phyloP scores from a whole-genome alignment of 2,113 vertebrate genomes.

The Trachemys scripta region DNA sequence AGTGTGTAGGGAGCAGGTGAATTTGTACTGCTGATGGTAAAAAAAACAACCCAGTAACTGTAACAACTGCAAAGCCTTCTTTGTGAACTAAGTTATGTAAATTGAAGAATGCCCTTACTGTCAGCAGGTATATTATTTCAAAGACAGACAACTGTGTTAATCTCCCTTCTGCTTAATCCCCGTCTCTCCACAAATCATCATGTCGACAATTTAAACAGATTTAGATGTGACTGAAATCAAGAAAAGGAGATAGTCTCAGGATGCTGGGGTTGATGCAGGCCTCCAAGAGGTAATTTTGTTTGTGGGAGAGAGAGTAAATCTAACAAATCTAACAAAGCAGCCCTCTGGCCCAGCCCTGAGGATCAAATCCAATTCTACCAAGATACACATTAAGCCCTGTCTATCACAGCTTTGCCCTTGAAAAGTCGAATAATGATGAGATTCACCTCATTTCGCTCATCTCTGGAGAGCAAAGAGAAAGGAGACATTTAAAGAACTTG shows the following conservation, averaged over 20 bases:
- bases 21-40: slow-evolving; percentile 56
- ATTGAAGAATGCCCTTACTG: slow-evolving; percentile 78
- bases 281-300: slow-evolving; percentile 88
- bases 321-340: slow-evolving; percentile 86
- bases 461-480: slow-evolving; percentile 74
- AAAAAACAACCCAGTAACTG: slow-evolving; percentile 71
- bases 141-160: slow-evolving; percentile 83
- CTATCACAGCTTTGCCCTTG: slow-evolving; percentile 90
- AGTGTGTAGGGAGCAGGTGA: slow-evolving; percentile 33
- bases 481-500: slow-evolving; percentile 57
- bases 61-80: slow-evolving; percentile 61
- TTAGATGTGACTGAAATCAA: slow-evolving; percentile 84
- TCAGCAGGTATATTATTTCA: slow-evolving; percentile 81
- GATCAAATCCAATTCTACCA: slow-evolving; percentile 93
- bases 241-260: slow-evolving; percentile 79
- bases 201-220: slow-evolving; percentile 82
- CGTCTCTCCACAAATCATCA: slow-evolving; percentile 78
- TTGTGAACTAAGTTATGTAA: slow-evolving; percentile 79
- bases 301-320: slow-evolving; percentile 84
- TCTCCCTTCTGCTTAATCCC: slow-evolving; percentile 80
- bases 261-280: slow-evolving; percentile 72
- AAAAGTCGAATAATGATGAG: slow-evolving; percentile 88
- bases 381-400: slow-evolving; percentile 92
- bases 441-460: slow-evolving; percentile 67
- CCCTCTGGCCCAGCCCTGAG: slow-evolving; percentile 86